phyloP scores from a whole-genome alignment of 2,113 vertebrate species.

The Stercorarius parasiticus region DNA sequence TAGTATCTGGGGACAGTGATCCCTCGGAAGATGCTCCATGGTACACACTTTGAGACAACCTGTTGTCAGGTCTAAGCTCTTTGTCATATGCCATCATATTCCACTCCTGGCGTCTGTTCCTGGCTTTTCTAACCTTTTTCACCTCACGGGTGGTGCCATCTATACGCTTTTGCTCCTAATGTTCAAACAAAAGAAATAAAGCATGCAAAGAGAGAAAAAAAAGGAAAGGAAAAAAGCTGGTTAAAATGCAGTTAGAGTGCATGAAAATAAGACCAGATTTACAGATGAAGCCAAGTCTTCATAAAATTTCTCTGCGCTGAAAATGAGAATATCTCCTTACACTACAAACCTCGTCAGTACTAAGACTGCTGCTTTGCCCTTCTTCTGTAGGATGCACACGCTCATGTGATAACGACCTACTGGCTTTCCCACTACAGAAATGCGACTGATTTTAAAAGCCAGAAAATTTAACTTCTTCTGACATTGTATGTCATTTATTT shows the following conservation, averaged over 20 bases:
- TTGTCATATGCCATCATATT: slow-evolving; percentile 99
- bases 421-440: background rate
- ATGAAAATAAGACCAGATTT: slow-evolving; percentile 46
- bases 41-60: slow-evolving; percentile 91
- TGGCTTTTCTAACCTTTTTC: slow-evolving; percentile 98
- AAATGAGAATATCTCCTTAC: background rate
- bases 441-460: background rate
- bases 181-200: slow-evolving; percentile 71
- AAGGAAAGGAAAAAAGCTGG: slow-evolving; percentile 71
- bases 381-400: background rate
- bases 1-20: slow-evolving; percentile 96
- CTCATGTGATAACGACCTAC: background rate
- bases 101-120: slow-evolving; percentile 99
- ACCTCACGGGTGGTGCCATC: slow-evolving; percentile 97
- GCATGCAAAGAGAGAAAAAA: slow-evolving; percentile 74
- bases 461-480: background rate
- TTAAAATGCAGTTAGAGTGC: slow-evolving; percentile 71
- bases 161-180: slow-evolving; percentile 93
- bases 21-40: slow-evolving; percentile 93
- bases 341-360: background rate
- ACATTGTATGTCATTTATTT: background rate
- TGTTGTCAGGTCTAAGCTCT: slow-evolving; percentile 96
- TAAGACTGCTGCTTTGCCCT: background rate
- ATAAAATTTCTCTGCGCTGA: background rate
- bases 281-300: slow-evolving; percentile 21